A percentile compares a stretch with the other conserved stretches of the same genome.
phyloP scores from a whole-genome alignment of 2,113 vertebrate species.

The Melanostigma gelatinosum region DNA sequence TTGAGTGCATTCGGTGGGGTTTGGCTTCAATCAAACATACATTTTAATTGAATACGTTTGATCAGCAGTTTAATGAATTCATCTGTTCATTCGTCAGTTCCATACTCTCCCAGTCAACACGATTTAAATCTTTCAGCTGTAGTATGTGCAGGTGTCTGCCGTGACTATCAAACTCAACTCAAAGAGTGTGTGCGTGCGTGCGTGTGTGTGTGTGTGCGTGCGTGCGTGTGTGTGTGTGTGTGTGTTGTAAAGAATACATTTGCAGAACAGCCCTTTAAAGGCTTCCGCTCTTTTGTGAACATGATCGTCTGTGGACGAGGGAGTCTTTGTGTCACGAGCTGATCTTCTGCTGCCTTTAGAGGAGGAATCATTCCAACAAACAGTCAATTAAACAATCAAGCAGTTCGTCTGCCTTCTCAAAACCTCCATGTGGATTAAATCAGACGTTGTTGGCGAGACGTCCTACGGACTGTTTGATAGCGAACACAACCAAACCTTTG shows the following conservation, averaged over 20 bases:
- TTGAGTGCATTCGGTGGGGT: conserved; percentile 11
- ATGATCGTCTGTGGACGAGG: neutral
- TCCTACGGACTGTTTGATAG: neutral
- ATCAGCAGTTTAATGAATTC: conserved; percentile 70
- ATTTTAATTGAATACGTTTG: conserved; percentile 67
- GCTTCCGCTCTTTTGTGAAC: neutral
- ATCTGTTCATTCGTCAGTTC: conserved; percentile 33
- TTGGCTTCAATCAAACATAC: conserved; percentile 64
- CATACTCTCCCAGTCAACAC: conserved; percentile 31
- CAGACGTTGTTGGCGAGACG: neutral
- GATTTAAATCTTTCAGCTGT: conserved; percentile 59
- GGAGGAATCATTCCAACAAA: neutral
- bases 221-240: neutral
- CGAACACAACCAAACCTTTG: neutral
- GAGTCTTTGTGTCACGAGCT: neutral
- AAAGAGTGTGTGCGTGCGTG: conserved; percentile 33
- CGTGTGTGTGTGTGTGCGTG: neutral
- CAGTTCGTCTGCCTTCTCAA: neutral
- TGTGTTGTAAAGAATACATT: neutral
- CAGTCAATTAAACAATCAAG: neutral
- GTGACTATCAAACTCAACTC: conserved; percentile 62
- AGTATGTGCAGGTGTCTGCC: conserved; percentile 69
- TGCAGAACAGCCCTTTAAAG: conserved; percentile 8
- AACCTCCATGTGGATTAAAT: neutral
- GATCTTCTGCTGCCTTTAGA: neutral